A percentile compares a stretch with the other conserved stretches of the same genome.
These are phyloP conservation scores for Pentalonia nigronervosa DNA, from an alignment of 1,140 invertebrate genomes.

Conservation along the genomic window DNA sequence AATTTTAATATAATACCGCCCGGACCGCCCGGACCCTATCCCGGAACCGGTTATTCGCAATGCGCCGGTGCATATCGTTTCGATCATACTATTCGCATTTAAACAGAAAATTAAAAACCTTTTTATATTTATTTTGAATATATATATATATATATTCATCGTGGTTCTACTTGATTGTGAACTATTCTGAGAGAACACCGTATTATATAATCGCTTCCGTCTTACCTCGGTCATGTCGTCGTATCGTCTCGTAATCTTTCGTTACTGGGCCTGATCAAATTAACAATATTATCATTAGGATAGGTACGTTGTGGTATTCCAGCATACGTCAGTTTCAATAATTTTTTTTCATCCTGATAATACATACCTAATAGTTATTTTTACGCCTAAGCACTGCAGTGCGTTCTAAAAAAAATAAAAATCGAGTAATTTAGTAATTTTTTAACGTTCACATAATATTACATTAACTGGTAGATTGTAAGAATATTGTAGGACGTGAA, in stretches of 20 bases:
- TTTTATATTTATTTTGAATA: no score
- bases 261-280: background rate
- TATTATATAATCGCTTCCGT: no score
- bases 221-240: no score
- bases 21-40: background rate
- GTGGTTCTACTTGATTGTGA: no score
- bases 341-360: background rate
- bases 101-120: no score
- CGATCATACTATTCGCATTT: background rate
- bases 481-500: background rate
- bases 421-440: background rate
- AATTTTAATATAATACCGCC: background rate
- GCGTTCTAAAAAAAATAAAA: background rate
- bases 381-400: background rate
- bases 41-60: background rate
- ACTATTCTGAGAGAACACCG: no score
- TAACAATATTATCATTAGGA: background rate
- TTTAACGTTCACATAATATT: background rate
- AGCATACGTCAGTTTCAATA: background rate
- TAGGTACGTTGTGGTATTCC: background rate
- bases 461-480: background rate
- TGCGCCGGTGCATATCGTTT: background rate
- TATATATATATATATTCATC: no score
- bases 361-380: background rate
- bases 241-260: background rate